phyloP scores from a whole-genome alignment of 2,113 vertebrate genomes.

The Nycticryphes semicollaris region DNA sequence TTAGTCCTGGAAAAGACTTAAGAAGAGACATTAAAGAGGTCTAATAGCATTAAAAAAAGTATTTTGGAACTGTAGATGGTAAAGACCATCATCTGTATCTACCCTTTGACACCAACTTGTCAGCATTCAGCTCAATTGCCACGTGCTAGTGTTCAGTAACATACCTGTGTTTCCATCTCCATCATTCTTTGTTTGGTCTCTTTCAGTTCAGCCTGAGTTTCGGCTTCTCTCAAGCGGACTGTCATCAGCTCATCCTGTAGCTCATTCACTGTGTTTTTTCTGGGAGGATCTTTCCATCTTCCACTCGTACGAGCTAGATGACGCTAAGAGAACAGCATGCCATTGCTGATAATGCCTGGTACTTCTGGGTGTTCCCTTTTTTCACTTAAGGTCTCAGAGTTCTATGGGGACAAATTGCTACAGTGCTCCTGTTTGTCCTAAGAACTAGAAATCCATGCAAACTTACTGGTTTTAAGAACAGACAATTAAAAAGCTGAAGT shows the following conservation, averaged over 20 bases:
- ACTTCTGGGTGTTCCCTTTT: not conserved
- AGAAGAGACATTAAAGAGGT: not conserved
- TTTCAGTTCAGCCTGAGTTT: conserved; percentile 90
- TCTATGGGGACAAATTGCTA: not conserved
- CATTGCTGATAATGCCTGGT: not conserved
- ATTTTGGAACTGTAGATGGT: not conserved
- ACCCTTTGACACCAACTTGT: not conserved
- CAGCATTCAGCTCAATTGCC: not conserved
- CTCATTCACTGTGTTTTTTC: conserved; percentile 89
- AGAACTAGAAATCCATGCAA: not conserved
- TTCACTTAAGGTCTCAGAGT: not conserved
- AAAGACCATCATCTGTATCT: not conserved
- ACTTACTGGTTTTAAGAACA: not conserved
- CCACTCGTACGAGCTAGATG: conserved; percentile 90
- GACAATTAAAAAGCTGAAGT: not conserved
- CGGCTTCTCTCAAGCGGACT: conserved; percentile 90
- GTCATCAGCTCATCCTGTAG: conserved; percentile 97
- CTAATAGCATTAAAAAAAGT: not conserved
- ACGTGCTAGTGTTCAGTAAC: not conserved
- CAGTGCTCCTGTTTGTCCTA: not conserved
- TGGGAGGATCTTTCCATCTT: conserved; percentile 93
- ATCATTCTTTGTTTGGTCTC: conserved; percentile 93
- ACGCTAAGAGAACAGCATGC: conserved; percentile 73
- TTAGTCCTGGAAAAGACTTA: not conserved
- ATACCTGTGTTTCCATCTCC: conserved; percentile 95